phyloP scores from a whole-genome alignment of 2,113 vertebrate genomes.

The Coptodon bakossiorum region DNA sequence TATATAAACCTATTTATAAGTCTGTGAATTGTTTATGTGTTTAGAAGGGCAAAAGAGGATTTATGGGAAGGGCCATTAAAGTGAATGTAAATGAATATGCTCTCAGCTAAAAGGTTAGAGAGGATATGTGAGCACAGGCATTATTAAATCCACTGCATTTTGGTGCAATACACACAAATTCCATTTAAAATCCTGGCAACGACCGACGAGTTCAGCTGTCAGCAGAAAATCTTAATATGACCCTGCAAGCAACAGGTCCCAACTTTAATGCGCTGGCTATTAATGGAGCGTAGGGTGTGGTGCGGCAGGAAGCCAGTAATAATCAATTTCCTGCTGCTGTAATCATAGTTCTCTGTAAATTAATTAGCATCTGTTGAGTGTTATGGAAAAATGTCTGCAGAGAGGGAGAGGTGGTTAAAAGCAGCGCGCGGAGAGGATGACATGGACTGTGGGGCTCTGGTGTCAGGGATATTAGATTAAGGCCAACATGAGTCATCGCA shows the following conservation, averaged over 20 bases:
- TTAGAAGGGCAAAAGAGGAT: neutral
- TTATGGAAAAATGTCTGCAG: slow-evolving; percentile 8
- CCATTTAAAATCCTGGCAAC: neutral
- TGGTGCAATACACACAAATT: neutral
- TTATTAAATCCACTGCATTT: neutral
- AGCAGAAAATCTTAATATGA: slow-evolving; percentile 16
- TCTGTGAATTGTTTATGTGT: slow-evolving; percentile 26
- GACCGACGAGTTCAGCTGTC: neutral
- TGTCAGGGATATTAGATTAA: slow-evolving; percentile 32
- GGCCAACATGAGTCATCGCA: slow-evolving; percentile 29
- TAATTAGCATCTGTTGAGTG: slow-evolving; percentile 57
- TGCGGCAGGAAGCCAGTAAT: slow-evolving; percentile 47
- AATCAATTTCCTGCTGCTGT: slow-evolving; percentile 68
- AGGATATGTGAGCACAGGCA: neutral
- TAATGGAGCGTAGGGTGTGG: slow-evolving; percentile 50
- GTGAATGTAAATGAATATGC: neutral
- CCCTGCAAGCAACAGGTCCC: slow-evolving; percentile 34
- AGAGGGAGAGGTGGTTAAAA: slow-evolving; percentile 10
- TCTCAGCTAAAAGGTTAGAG: slow-evolving; percentile 18
- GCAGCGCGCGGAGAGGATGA: neutral
- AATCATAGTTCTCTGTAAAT: slow-evolving; percentile 64
- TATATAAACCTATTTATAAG: slow-evolving; percentile 25
- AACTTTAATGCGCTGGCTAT: slow-evolving; percentile 44
- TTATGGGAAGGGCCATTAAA: slow-evolving; percentile 14
- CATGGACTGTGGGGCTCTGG: neutral